A percentile compares a stretch with the other conserved stretches of the same genome.
Conservation (phyloP, 2,888 invertebrate species). For the Tineola bisselliella region DNA sequence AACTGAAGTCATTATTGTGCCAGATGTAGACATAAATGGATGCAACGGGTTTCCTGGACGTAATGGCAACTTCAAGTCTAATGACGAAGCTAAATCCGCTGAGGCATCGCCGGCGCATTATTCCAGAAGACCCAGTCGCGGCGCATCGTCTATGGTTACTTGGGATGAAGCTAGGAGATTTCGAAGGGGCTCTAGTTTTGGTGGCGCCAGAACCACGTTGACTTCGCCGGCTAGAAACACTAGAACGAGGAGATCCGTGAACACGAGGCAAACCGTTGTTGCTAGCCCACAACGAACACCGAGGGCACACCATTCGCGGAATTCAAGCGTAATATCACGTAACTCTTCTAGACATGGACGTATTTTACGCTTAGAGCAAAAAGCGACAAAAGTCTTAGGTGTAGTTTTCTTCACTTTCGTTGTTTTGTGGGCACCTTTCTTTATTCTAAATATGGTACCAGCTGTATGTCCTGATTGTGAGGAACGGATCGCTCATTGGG, state of each 20-base stretch:
- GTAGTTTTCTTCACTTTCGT: slow-evolving; percentile 96
- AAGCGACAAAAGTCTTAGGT: slow-evolving; percentile 94
- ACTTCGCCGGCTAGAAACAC: slow-evolving; percentile 60
- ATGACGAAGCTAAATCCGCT: slow-evolving; percentile 36
- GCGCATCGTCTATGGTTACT: slow-evolving; percentile 81
- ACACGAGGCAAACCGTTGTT: slow-evolving; percentile 34
- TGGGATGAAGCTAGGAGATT: slow-evolving; percentile 75
- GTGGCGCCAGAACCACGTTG: slow-evolving; percentile 71
- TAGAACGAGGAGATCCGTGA: slow-evolving; percentile 44
- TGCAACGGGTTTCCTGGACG: slow-evolving; percentile 45
- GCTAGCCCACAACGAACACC: slow-evolving; percentile 60
- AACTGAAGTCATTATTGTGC: slow-evolving; percentile 62
- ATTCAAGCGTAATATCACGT: slow-evolving; percentile 82
- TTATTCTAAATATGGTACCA: slow-evolving; percentile 86
- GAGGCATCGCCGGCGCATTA: slow-evolving; percentile 46
- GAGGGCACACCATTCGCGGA: slow-evolving; percentile 79
- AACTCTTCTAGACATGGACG: slow-evolving; percentile 85
- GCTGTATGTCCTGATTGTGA: slow-evolving; percentile 86
- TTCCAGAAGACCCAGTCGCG: slow-evolving; percentile 62
- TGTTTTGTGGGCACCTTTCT: slow-evolving; percentile 95
- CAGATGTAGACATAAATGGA: slow-evolving; percentile 60
- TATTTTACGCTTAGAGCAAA: slow-evolving; percentile 89
- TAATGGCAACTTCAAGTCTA: slow-evolving; percentile 40
- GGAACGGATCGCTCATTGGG: slow-evolving; percentile 77
- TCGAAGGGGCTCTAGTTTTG: slow-evolving; percentile 77